Evolutionary conservation across 37 sponge, comb jelly and placozoan species (phyloP), one percentile per base, ranked within the genome.

Genomic region (Diacarnus erythraeanus): DNA sequence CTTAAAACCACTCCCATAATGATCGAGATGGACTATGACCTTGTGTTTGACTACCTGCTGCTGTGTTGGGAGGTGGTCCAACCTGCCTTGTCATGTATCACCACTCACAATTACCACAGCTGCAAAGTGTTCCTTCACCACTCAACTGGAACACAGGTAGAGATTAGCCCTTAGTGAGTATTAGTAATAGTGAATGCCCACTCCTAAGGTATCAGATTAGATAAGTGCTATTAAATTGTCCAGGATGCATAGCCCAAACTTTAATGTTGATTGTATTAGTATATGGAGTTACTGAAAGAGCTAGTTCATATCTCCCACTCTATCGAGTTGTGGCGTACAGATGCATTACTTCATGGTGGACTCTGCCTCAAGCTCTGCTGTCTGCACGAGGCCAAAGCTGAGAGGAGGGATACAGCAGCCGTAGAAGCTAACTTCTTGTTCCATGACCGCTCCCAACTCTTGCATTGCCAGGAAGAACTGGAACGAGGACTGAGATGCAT

Each of bases 321-420:
- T 26, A 69, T 86, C 31, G 78, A 78, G 72, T 43, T 89, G 69
- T 86, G 83, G 76, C 34, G 47, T 21, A 33, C 79, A 12, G 90
- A 93, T 63, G 80, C 90, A 26, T 39, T 93, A 1, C 59, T 88
- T 17, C 76, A 86, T 29, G 80, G 86, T 20, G 83, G 77, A 57
- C 67, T 89, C 9, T 42, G 47, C 23, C 67, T 93, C 27, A 88
- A 89, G 51, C 83, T 83, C 75, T 82, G 84, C 40, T 80, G 73
- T 64, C 79, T 78, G 57, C 18, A 40, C 0, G 85, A 84, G 64
- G 69, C 78, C 43, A 83, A 38, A 3, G 76, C 83, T 56, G 76
- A 66, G 39, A 56, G 58, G 6, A 31, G 21, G 59, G 10, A 6
- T 9, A 2, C 36, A 29, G 30, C 65, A 3, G 26, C 2, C 9